phyloP scores from a whole-genome alignment of 2,888 invertebrate species.

The Punctoribates punctum region DNA sequence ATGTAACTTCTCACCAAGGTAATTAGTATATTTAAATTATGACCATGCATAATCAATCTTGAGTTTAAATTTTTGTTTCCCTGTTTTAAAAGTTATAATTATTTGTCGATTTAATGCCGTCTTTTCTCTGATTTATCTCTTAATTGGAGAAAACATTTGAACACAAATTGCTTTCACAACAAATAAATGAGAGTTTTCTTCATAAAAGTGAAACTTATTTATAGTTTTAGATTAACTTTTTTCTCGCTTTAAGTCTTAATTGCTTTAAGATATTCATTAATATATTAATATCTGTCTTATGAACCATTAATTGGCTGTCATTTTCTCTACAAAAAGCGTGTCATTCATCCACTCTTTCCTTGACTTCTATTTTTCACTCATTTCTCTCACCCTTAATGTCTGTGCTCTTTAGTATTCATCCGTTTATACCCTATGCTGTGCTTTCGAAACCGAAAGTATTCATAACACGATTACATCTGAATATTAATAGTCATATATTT shows the following conservation, averaged over 20 bases:
- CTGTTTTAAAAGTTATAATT: too few species aligned
- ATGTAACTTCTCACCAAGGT: too few species aligned
- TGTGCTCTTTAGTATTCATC: not conserved
- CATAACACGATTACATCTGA: not conserved
- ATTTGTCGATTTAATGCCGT: too few species aligned
- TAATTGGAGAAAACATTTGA: too few species aligned
- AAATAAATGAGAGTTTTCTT: too few species aligned
- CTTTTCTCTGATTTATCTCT: too few species aligned
- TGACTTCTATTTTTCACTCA: not conserved
- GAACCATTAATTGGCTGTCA: not conserved
- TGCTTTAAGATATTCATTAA: slow-evolving; percentile 2
- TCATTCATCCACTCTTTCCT: not conserved
- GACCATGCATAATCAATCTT: too few species aligned
- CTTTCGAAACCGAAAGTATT: not conserved
- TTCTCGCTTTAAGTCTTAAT: not conserved
- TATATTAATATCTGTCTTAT: not conserved
- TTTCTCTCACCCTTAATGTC: not conserved
- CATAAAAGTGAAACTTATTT: too few species aligned
- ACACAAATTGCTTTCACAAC: too few species aligned
- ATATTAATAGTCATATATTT: not conserved
- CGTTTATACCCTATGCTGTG: not conserved
- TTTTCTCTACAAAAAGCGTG: not conserved
- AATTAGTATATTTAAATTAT: too few species aligned
- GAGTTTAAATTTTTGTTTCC: too few species aligned
- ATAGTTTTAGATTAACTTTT: too few species aligned